These are phyloP conservation scores for Strix aluco DNA, from an alignment of 2,113 vertebrate genomes.

Conservation along the genomic window DNA sequence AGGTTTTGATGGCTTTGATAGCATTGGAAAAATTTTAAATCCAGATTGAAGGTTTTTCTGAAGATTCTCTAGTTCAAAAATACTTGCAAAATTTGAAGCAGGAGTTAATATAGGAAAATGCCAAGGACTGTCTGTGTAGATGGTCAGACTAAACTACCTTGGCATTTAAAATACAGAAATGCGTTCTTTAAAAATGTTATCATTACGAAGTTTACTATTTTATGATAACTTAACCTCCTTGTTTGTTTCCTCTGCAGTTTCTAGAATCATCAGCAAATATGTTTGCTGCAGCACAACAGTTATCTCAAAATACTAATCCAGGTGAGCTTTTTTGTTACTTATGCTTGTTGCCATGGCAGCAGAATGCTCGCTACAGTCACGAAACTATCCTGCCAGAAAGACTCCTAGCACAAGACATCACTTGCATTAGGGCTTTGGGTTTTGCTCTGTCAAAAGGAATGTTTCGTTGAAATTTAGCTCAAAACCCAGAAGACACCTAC, in stretches of 20 bases:
- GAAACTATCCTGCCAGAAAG: background rate
- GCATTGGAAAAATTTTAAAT: background rate
- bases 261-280: slow-evolving; percentile 88
- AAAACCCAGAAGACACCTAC: background rate
- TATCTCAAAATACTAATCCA: slow-evolving; percentile 78
- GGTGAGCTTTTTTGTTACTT: slow-evolving; percentile 73
- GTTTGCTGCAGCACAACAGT: slow-evolving; percentile 88
- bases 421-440: background rate
- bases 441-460: background rate
- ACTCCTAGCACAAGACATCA: background rate
- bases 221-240: background rate
- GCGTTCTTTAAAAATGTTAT: background rate
- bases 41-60: background rate
- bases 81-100: background rate
- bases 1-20: background rate
- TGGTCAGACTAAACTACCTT: background rate
- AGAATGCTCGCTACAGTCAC: background rate
- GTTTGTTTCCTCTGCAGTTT: slow-evolving; percentile 79
- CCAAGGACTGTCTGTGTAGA: background rate
- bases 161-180: background rate
- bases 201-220: background rate
- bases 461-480: background rate
- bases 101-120: background rate
- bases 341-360: background rate
- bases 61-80: background rate